phyloP scores from a whole-genome alignment of 2,797 vertebrate genomes.

The Danio albolineatus region DNA sequence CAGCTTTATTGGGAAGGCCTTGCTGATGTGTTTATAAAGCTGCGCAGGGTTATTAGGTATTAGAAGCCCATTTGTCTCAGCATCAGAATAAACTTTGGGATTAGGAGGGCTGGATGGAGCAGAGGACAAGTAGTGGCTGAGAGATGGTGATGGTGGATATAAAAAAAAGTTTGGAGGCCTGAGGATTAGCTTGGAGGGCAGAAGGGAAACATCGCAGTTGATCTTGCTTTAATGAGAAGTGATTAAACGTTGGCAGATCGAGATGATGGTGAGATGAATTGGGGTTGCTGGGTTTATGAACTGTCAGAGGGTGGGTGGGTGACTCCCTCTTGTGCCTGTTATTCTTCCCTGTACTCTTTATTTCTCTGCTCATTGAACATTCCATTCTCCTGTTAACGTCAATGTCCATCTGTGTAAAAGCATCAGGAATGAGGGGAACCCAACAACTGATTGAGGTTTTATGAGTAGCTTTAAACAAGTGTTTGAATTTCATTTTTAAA shows the following conservation, averaged over 20 bases:
- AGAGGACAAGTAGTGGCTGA: slow-evolving; percentile 10
- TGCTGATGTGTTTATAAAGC: slow-evolving; percentile 48
- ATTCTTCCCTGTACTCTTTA: slow-evolving; percentile 35
- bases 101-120: slow-evolving; percentile 40
- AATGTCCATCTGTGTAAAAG: slow-evolving; percentile 50
- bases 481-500: slow-evolving; percentile 30
- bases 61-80: slow-evolving; percentile 55
- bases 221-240: slow-evolving; percentile 67
- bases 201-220: slow-evolving; percentile 61
- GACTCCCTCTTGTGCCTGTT: slow-evolving; percentile 37
- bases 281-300: slow-evolving; percentile 29
- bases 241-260: slow-evolving; percentile 62
- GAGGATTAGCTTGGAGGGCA: slow-evolving; percentile 46
- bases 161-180: slow-evolving; percentile 43
- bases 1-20: slow-evolving; percentile 52
- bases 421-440: slow-evolving; percentile 26
- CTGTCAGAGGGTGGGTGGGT: slow-evolving; percentile 4
- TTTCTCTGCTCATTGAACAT: slow-evolving; percentile 59
- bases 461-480: slow-evolving; percentile 36
- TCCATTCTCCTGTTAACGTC: slow-evolving; percentile 72
- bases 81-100: slow-evolving; percentile 65
- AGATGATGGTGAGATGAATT: slow-evolving; percentile 44
- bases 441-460: slow-evolving; percentile 41
- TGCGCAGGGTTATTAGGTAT: slow-evolving; percentile 48
- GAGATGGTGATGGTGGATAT: slow-evolving; percentile 34